Evolutionary conservation across 1,140 invertebrate genomes (phyloP), one percentile per base, ranked within the genome.

Genomic region (Zaprionus capensis): DNA sequence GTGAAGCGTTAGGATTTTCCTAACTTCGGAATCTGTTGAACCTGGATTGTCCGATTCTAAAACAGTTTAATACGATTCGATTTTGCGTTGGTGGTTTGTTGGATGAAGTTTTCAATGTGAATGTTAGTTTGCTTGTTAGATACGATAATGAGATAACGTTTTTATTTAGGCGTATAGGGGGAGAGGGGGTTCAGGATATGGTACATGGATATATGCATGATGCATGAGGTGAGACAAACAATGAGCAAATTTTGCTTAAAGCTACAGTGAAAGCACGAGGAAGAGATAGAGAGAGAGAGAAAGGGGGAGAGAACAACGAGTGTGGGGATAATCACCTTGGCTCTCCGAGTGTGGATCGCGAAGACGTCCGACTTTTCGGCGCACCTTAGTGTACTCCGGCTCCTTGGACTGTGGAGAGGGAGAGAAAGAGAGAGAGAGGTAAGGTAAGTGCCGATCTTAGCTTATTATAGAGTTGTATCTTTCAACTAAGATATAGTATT

Each of bases 1-100:
- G 95, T 97, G 96, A 93, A 97, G 95, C 88, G 96, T 96, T 95
- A 97, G 93, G 95, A 97, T 97, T 95, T 96, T 96, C 95, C 96
- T 97, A 94, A 97, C 96, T 94, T 97, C 96, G 92, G 96, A 96
- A 94, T 97, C 96, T 94, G 96, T 96, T 92, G 96, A 96, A 92
- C 96, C 96, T 94, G 96, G 94, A 94, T 97, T 97, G 95, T 96
- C 96, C 93, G 96, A 96, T 94, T 97, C 96, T 96, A 95, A 93
- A 96, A 96, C 51, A 94, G 91, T 93, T 92, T 91, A 92, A 88
- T 92, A 92, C 87, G 91, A 91, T 93, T 90, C 91, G 92, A 92
- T 92, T 91, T 87, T 78, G 62, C 81, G 80, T 71, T 76, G 68
- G 81, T 79, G 59, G 38, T 77, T 84, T 57, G 67, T 73, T 73